Percentiles rank a stretch among this genome's conserved stretches.
phyloP scores from a whole-genome alignment of 2,797 vertebrate genomes.

The Cetoscarus ocellatus region DNA sequence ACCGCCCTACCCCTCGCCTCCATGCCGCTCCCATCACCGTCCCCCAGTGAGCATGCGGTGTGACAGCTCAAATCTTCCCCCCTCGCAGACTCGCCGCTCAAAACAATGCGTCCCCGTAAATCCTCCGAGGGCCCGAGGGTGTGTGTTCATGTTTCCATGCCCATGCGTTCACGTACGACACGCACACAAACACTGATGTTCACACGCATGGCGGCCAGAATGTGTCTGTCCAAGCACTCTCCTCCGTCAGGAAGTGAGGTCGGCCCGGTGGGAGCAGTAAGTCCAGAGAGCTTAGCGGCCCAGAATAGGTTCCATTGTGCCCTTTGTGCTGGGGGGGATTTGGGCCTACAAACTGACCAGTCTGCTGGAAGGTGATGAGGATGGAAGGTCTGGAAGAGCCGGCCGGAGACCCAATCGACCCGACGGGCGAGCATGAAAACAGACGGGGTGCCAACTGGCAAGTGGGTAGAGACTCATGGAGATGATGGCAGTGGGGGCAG shows the following conservation, averaged over 20 bases:
- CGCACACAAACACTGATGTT: constrained; percentile 33
- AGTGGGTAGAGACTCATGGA: constrained; percentile 2
- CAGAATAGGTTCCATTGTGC: constrained; percentile 89
- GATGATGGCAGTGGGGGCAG: constrained; percentile 15
- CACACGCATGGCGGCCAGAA: constrained; percentile 78
- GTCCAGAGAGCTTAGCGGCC: constrained; percentile 84
- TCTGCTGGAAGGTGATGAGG: constrained; percentile 93
- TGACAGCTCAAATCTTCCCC: constrained; percentile 95
- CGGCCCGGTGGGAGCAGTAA: constrained; percentile 80
- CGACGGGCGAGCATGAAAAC: constrained; percentile 75
- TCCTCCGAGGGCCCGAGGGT: constrained; percentile 83
- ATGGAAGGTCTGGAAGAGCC: constrained; percentile 82
- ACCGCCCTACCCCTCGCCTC: constrained; percentile 67
- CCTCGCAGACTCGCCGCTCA: constrained; percentile 84
- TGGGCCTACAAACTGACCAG: constrained; percentile 88
- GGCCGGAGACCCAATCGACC: constrained; percentile 41
- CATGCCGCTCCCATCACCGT: constrained; percentile 70
- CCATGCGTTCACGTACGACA: constrained; percentile 28
- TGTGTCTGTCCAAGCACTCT: constrained; percentile 93
- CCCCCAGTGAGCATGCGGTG: constrained; percentile 87
- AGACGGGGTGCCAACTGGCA: constrained; percentile 54
- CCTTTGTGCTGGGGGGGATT: constrained; percentile 91
- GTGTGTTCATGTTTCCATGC: constrained; percentile 26
- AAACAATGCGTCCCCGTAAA: constrained; percentile 91
- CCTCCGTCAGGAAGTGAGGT: constrained; percentile 90